phyloP scores from a whole-genome alignment of 2,888 invertebrate genomes.

The Argynnis bischoffii region DNA sequence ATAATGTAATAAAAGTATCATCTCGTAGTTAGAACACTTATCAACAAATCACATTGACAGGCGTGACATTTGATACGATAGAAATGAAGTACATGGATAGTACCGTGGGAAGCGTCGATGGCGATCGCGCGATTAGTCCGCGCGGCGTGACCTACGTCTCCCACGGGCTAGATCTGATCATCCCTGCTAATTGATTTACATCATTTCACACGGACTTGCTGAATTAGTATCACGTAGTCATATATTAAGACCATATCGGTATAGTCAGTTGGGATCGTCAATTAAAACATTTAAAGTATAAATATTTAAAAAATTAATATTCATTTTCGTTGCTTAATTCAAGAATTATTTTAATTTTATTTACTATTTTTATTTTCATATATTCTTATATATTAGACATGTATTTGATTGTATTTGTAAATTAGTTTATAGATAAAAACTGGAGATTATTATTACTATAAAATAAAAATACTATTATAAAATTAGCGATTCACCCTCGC shows the following conservation, averaged over 20 bases:
- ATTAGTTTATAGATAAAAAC: no score
- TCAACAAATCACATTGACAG: conserved; percentile 46
- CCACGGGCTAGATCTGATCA: conserved; percentile 57
- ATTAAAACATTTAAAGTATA: no score
- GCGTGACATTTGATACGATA: conserved; percentile 67
- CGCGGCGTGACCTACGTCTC: conserved; percentile 55
- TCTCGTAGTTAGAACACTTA: conserved; percentile 30
- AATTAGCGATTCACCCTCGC: no score
- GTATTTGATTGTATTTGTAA: no score
- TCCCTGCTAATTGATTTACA: conserved; percentile 55
- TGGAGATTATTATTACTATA: no score
- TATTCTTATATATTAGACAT: no score
- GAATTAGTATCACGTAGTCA: neutral
- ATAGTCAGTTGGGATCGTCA: no score
- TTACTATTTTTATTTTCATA: no score
- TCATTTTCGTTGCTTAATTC: no score
- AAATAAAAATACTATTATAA: no score
- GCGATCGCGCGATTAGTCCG: conserved; percentile 54
- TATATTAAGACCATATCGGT: neutral
- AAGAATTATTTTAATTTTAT: no score
- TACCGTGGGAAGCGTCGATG: conserved; percentile 56
- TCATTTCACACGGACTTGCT: conserved; percentile 39
- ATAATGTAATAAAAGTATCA: neutral
- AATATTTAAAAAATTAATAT: no score
- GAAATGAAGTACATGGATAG: conserved; percentile 47